Percentiles rank a stretch among this genome's conserved stretches.
Evolutionary conservation across 2,797 vertebrate genomes (phyloP).

Genomic region (Pristis pectinata): DNA sequence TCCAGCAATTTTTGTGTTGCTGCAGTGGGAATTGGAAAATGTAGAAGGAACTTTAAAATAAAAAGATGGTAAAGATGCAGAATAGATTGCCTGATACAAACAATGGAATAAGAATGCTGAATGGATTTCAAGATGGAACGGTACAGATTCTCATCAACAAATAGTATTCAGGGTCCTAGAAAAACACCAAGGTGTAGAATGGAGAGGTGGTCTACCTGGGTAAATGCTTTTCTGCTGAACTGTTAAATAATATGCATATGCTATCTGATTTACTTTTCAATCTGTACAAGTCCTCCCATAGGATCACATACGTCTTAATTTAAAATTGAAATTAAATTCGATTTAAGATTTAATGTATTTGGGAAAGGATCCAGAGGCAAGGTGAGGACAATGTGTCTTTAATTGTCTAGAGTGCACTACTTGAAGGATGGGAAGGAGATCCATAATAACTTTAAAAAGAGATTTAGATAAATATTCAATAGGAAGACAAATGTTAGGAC

Average conservation of each 20-base stretch:
- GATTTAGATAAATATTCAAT: neutral
- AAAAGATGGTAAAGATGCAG: neutral
- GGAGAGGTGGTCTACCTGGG: neutral
- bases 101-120: neutral
- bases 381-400: neutral
- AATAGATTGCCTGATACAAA: neutral
- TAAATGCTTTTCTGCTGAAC: neutral
- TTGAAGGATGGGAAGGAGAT: neutral
- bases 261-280: neutral
- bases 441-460: neutral
- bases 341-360: neutral
- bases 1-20: too few species aligned
- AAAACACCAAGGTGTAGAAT: neutral
- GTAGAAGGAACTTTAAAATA: neutral
- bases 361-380: neutral
- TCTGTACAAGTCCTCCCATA: neutral
- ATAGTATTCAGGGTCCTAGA: neutral
- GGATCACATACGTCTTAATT: neutral
- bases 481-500: neutral
- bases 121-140: neutral
- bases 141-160: neutral
- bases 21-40: neutral
- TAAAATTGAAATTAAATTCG: constrained; percentile 12
- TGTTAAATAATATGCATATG: neutral
- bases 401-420: neutral